Conservation (phyloP, 2,888 invertebrate species). For the Cosmia trapezina region DNA sequence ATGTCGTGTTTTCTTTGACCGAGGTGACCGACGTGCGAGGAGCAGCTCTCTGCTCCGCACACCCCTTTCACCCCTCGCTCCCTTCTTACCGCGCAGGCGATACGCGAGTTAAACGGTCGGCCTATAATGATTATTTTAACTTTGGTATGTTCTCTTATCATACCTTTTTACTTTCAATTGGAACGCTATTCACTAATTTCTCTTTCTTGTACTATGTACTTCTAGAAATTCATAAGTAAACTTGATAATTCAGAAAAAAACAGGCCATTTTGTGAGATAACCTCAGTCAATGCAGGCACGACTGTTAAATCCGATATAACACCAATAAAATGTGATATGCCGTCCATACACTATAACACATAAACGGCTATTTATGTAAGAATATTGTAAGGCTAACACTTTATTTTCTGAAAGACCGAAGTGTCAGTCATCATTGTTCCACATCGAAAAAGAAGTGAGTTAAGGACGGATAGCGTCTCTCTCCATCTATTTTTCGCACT, state of each 20-base stretch:
- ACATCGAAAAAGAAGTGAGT: neutral
- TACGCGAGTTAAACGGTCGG: too few relatives aligned
- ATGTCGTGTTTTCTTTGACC: slow-evolving; percentile 19
- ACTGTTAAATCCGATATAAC: neutral
- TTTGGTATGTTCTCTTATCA: neutral
- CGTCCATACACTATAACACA: slow-evolving; percentile 41
- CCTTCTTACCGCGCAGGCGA: too few relatives aligned
- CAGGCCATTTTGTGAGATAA: neutral
- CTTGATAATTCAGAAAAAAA: neutral
- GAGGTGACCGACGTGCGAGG: too few relatives aligned
- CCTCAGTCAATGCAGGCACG: slow-evolving; percentile 1
- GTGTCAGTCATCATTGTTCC: neutral
- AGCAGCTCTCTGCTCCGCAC: too few relatives aligned
- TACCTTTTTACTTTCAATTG: neutral
- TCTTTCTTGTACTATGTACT: neutral
- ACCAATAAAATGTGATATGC: slow-evolving; percentile 44
- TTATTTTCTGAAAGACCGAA: slow-evolving; percentile 6
- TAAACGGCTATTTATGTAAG: slow-evolving; percentile 29
- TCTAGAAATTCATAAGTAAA: neutral
- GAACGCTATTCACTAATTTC: neutral
- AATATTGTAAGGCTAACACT: slow-evolving; percentile 11
- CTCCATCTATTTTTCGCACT: too few relatives aligned
- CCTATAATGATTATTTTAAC: neutral
- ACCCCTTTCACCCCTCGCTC: too few relatives aligned
- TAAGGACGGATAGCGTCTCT: too few relatives aligned